Evolutionary conservation across 2,888 invertebrate genomes (phyloP), one percentile per base, ranked within the genome.

Genomic region (Andrena dorsata): DNA sequence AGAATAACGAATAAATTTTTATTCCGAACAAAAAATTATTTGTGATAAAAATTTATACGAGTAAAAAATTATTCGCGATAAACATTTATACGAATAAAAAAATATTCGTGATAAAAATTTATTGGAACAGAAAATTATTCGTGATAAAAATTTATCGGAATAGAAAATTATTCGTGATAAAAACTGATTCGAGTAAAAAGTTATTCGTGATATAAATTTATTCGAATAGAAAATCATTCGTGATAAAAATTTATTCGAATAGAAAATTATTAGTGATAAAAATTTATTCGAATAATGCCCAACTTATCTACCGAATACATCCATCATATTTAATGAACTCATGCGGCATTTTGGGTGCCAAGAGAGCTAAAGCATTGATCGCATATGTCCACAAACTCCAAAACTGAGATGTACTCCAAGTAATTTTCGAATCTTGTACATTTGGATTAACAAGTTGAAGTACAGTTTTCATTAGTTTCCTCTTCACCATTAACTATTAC

Each of bases 311-410:
- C 93, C 88, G 91, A 30, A 77, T 6, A 2, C 90, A 82, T n/a
- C 93, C 93, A 28, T 88, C 76, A 56, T 82, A 26, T 30, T 86
- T 82, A 2, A 92, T 60, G 76, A 94, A 94, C 71, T 92, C 91
- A 13, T 86, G 69, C 0, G 90, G 86, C 71, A 93, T 86, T 82
- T 86, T 88, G 5, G 90, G 87, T 4, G 86, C 90, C 51, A 94
- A 69, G 41, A 80, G 70, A 2, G 90, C 75, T 26, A 94, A 76
- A 6, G 91, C 88, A 72, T 89, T 80, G 58, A 92, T 75, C 0
- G 91, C 90, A 16, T 90, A 87, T 7, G 85, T 86, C 63, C 90
- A 90, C 23, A 94, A 80, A 60, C 90, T 83, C 85, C 89, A 90
- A 69, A 88, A 90, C 73, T 92, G 90, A 30, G 88, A 77, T 0